These are phyloP conservation scores for Limnodromus scolopaceus DNA, from an alignment of 2,797 vertebrate species.

Conservation along the genomic window DNA sequence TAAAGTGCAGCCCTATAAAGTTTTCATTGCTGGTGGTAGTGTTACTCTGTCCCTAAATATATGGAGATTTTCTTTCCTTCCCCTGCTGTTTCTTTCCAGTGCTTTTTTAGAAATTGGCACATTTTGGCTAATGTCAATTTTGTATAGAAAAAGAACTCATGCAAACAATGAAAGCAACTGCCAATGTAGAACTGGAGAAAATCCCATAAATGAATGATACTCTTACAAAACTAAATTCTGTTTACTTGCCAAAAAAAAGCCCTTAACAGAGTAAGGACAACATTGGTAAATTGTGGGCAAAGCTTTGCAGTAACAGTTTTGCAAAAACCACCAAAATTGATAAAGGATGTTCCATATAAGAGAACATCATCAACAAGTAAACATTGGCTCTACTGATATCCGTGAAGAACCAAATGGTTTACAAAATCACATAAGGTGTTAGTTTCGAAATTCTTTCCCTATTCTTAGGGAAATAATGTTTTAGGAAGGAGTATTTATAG, in stretches of 20 bases:
- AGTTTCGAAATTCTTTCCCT: neutral
- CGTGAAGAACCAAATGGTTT: neutral
- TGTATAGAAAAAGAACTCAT: neutral
- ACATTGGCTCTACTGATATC: neutral
- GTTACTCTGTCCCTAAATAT: neutral
- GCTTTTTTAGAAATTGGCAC: neutral
- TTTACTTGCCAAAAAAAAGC: neutral
- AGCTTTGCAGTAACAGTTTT: neutral
- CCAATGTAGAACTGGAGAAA: neutral
- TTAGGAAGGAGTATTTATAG: neutral
- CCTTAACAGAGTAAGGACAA: neutral
- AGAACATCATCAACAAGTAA: neutral
- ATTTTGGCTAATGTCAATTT: neutral
- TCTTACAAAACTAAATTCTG: neutral
- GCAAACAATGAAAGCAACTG: neutral
- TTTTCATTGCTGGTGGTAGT: conserved; percentile 34
- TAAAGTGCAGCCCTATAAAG: conserved; percentile 8
- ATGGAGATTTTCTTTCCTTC: neutral
- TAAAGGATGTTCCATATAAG: neutral
- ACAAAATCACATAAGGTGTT: neutral
- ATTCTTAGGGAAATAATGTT: neutral
- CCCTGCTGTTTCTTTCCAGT: neutral
- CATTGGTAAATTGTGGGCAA: neutral
- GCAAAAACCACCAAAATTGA: neutral
- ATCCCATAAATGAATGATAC: neutral